Conservation (phyloP, 1,140 invertebrate species). For the Drosophila obscura region DNA sequence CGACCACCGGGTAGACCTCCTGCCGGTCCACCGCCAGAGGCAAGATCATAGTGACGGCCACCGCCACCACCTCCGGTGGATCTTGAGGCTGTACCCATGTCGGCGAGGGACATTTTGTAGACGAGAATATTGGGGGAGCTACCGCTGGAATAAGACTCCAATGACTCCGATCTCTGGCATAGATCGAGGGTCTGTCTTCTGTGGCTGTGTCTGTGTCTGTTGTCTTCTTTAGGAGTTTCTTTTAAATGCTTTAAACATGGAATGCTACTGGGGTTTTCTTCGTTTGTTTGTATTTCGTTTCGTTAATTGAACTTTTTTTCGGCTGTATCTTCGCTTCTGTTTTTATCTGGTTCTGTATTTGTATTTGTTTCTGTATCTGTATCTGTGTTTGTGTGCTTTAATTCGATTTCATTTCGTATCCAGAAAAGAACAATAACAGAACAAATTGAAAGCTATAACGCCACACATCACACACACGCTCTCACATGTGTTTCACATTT, state of each 20-base stretch:
- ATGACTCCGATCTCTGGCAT: slow-evolving; percentile 40
- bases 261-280: slow-evolving; percentile 55
- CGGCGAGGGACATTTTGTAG: slow-evolving; percentile 83
- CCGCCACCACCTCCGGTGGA: slow-evolving; percentile 53
- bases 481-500: slow-evolving; percentile 72
- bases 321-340: too few species aligned
- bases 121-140: slow-evolving; percentile 71
- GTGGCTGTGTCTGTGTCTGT: slow-evolving; percentile 15
- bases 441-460: slow-evolving; percentile 51
- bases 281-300: slow-evolving; percentile 18
- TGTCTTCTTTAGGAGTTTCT: slow-evolving; percentile 23
- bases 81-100: slow-evolving; percentile 77
- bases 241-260: slow-evolving; percentile 63
- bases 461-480: slow-evolving; percentile 8
- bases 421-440: slow-evolving; percentile 50
- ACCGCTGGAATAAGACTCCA: slow-evolving; percentile 23
- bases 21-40: slow-evolving; percentile 42
- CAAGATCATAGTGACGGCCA: slow-evolving; percentile 37
- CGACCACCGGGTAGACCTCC: slow-evolving; percentile 76
- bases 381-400: slow-evolving; percentile 32
- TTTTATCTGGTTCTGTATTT: slow-evolving; percentile 37
- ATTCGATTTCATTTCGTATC: slow-evolving; percentile 59
- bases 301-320: slow-evolving; percentile 45
- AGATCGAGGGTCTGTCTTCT: slow-evolving; percentile 33
- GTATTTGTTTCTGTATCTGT: slow-evolving; percentile 41